These are phyloP conservation scores for Hypomesus transpacificus DNA, from an alignment of 2,113 vertebrate species.

Conservation along the genomic window DNA sequence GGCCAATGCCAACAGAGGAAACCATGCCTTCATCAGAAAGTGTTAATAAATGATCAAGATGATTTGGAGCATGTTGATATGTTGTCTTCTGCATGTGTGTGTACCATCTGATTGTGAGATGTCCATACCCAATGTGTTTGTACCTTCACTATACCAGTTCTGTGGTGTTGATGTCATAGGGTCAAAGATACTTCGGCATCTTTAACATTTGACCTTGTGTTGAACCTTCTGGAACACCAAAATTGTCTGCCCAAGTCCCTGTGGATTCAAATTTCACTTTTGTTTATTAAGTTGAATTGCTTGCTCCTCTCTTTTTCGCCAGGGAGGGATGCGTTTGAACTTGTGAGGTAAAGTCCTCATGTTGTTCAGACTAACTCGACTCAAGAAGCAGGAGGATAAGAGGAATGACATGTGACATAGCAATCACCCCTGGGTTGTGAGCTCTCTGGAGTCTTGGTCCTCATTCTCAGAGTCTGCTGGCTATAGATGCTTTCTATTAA, in stretches of 20 bases:
- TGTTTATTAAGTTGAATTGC: constrained; percentile 54
- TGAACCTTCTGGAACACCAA: constrained; percentile 44
- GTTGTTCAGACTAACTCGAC: constrained; percentile 23
- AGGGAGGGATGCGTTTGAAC: constrained; percentile 41
- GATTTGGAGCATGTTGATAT: constrained; percentile 12
- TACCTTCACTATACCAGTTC: not conserved
- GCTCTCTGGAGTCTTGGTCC: constrained; percentile 20
- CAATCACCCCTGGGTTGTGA: constrained; percentile 29
- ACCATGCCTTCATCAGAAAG: constrained; percentile 24
- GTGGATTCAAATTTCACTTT: constrained; percentile 21
- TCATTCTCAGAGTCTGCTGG: constrained; percentile 37
- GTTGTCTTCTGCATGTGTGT: not conserved
- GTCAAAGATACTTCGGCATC: constrained; percentile 3
- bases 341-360: constrained; percentile 32
- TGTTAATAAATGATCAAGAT: constrained; percentile 31
- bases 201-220: constrained; percentile 39
- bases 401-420: constrained; percentile 40
- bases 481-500: constrained; percentile 31
- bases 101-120: too few relatives aligned
- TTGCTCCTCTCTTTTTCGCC: constrained; percentile 32
- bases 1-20: constrained; percentile 39
- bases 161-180: not conserved
- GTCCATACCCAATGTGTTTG: too few relatives aligned
- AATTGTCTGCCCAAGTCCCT: constrained; percentile 13
- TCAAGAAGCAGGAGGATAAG: constrained; percentile 29